Conservation (phyloP, 2,797 vertebrate genomes). For the Scleropages formosus region DNA sequence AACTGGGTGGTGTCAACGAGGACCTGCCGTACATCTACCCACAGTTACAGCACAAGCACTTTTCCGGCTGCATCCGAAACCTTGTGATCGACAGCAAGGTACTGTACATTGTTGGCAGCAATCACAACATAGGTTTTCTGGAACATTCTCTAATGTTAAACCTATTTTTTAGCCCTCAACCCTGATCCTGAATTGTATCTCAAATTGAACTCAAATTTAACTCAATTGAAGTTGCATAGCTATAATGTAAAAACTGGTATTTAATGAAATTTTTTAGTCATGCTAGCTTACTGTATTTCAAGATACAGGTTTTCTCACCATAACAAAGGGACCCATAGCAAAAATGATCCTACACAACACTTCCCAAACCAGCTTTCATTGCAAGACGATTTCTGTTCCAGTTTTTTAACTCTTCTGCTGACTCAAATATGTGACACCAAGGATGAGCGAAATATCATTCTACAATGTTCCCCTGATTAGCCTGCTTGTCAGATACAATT, state of each 20-base stretch:
- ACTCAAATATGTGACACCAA: constrained; percentile 14
- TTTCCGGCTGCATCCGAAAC: constrained; percentile 74
- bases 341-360: too few species aligned
- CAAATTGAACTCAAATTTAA: neutral
- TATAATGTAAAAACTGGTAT: too few species aligned
- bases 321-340: neutral
- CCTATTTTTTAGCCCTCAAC: neutral
- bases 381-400: neutral
- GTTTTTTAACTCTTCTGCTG: neutral
- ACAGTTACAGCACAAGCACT: constrained; percentile 72
- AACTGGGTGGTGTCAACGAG: constrained; percentile 76
- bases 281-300: too few species aligned
- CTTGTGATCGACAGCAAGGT: constrained; percentile 80
- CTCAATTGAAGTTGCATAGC: neutral
- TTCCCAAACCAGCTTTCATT: too few species aligned
- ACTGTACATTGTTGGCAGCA: neutral
- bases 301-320: neutral
- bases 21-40: constrained; percentile 72
- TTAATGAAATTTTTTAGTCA: too few species aligned
- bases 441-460: constrained; percentile 31
- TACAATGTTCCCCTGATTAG: constrained; percentile 32
- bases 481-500: constrained; percentile 13
- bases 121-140: neutral
- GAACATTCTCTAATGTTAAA: neutral
- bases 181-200: too few species aligned